These are phyloP conservation scores for Corythornis vintsioides DNA, from an alignment of 2,113 vertebrate species.

Conservation along the genomic window DNA sequence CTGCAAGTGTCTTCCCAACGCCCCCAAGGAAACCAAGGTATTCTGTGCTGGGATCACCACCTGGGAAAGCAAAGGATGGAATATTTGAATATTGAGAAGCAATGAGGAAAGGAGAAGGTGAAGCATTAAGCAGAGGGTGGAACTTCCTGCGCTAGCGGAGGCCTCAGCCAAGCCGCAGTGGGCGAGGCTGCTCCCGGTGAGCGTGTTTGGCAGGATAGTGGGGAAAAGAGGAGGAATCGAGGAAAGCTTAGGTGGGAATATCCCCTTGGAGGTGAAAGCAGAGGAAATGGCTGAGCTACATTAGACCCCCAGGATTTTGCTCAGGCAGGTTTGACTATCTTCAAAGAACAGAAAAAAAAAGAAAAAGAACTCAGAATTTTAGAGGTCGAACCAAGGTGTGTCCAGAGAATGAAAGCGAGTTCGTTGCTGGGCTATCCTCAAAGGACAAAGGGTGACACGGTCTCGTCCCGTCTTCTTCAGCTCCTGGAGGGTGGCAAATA, in stretches of 20 bases:
- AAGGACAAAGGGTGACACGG: accelerated
- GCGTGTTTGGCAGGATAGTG: background rate
- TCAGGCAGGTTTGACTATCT: background rate
- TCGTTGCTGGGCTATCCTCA: accelerated
- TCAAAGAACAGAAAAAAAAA: background rate
- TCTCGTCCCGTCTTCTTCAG: background rate
- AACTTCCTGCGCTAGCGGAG: background rate
- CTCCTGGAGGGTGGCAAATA: background rate
- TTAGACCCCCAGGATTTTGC: background rate
- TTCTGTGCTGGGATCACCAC: background rate
- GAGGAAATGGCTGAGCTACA: background rate
- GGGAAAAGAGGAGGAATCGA: background rate
- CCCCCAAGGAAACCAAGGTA: background rate
- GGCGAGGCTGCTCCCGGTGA: accelerated
- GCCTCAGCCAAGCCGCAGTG: accelerated
- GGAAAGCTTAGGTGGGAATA: background rate
- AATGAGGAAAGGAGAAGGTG: background rate
- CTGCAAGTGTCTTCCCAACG: conserved; percentile 7
- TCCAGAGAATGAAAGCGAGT: accelerated
- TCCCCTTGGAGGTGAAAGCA: background rate
- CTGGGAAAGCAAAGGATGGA: conserved; percentile 16
- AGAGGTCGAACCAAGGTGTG: background rate
- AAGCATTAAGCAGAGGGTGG: background rate
- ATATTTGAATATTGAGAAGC: background rate
- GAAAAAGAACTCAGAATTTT: background rate